These are phyloP conservation scores for Megalurothrips usitatus DNA, from an alignment of 2,888 invertebrate species.

Conservation along the genomic window DNA sequence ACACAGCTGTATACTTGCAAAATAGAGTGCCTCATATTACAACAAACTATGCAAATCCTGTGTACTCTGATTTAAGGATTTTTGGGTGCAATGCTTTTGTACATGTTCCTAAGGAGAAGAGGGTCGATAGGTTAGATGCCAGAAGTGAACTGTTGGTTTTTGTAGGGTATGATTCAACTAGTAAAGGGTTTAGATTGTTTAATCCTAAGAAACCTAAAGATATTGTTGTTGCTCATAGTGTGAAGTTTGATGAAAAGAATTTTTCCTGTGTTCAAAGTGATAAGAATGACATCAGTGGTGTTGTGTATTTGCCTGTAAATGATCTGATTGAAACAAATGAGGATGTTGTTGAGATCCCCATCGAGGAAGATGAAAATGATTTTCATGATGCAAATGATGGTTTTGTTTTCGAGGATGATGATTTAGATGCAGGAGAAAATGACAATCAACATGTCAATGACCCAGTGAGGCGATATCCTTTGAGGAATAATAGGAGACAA, in stretches of 20 bases:
- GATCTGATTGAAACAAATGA: neutral
- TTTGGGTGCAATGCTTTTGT: neutral
- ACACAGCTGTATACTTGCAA: neutral
- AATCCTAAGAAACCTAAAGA: neutral
- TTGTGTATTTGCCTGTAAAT: neutral
- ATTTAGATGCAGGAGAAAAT: conserved; percentile 31
- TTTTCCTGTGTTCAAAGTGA: neutral
- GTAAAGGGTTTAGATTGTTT: neutral
- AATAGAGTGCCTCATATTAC: neutral
- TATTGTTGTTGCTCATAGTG: neutral
- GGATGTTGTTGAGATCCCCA: conserved; percentile 36
- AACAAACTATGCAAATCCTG: neutral
- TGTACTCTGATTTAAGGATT: neutral
- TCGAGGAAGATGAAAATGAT: conserved; percentile 40
- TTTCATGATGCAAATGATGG: conserved; percentile 42
- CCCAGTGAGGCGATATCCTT: neutral
- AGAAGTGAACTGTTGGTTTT: neutral
- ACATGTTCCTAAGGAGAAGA: neutral
- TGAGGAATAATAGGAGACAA: neutral
- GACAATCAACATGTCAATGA: neutral
- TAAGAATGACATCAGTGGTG: neutral
- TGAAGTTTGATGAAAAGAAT: neutral
- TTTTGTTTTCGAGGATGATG: conserved; percentile 33
- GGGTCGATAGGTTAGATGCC: neutral
- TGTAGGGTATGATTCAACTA: neutral